These are phyloP conservation scores for Mormyrops attenuatus DNA, from an alignment of 2,797 vertebrate species.

Conservation along the genomic window DNA sequence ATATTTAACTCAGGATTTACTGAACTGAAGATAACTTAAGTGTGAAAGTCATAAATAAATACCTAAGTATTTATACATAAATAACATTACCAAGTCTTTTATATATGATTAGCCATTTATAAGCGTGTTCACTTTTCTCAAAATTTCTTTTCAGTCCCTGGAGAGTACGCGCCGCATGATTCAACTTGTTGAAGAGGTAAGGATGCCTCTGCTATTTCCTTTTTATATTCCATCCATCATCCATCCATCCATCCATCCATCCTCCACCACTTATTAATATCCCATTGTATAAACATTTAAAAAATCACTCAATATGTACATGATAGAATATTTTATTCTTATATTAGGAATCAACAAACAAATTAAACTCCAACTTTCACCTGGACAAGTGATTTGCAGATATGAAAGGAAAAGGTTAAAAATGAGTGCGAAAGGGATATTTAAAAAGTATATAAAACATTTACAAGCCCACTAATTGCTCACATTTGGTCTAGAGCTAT, in stretches of 20 bases:
- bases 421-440: neutral
- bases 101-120: neutral
- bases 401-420: neutral
- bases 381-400: neutral
- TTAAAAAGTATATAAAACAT: neutral
- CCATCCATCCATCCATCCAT: neutral
- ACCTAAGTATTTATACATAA: neutral
- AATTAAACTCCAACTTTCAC: neutral
- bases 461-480: neutral
- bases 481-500: neutral
- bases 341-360: neutral
- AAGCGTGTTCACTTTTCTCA: neutral
- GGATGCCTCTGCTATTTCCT: constrained; percentile 6
- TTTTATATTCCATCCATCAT: neutral
- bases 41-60: neutral
- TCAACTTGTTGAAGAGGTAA: constrained; percentile 69
- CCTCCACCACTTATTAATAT: neutral
- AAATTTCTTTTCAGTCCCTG: constrained; percentile 55
- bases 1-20: neutral
- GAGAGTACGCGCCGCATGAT: constrained; percentile 69
- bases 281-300: neutral
- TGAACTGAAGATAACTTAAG: neutral
- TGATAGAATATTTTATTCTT: neutral
- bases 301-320: neutral
- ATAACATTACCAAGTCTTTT: neutral